Evolutionary conservation across 2,113 vertebrate species (phyloP).

Genomic region (Saccopteryx bilineata): DNA sequence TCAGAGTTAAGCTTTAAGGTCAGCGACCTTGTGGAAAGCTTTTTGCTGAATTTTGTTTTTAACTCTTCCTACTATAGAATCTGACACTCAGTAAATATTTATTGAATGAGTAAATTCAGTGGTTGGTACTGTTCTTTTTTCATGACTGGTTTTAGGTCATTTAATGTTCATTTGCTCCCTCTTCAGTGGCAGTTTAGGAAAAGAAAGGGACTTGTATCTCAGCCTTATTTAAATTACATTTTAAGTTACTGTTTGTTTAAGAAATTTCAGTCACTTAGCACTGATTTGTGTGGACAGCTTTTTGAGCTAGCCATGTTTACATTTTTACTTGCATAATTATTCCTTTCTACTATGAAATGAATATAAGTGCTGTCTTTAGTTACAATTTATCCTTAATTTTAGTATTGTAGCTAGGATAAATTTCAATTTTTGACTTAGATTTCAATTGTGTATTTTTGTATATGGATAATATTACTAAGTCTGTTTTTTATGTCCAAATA

Average conservation of each 20-base stretch:
- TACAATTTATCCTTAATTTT: background rate
- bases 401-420: slow-evolving; percentile 22
- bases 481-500: background rate
- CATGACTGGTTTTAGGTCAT: slow-evolving; percentile 8
- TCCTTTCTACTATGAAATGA: slow-evolving; percentile 14
- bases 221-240: slow-evolving; percentile 28
- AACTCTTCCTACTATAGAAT: background rate
- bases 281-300: background rate
- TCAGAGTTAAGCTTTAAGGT: background rate
- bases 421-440: slow-evolving; percentile 21
- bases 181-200: background rate
- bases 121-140: background rate
- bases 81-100: background rate
- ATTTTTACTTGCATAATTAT: slow-evolving; percentile 42
- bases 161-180: background rate
- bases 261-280: slow-evolving; percentile 29
- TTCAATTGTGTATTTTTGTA: slow-evolving; percentile 33
- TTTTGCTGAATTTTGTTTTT: slow-evolving; percentile 19
- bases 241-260: slow-evolving; percentile 21
- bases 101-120: slow-evolving; percentile 35
- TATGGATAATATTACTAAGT: background rate
- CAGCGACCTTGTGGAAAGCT: background rate
- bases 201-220: slow-evolving; percentile 23
- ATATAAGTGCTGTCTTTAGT: slow-evolving; percentile 31
- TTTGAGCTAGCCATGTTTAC: background rate